Percentiles rank a stretch among this genome's conserved stretches.
Conservation (phyloP, 2,888 invertebrate species). For the Epsilonema sp. region DNA sequence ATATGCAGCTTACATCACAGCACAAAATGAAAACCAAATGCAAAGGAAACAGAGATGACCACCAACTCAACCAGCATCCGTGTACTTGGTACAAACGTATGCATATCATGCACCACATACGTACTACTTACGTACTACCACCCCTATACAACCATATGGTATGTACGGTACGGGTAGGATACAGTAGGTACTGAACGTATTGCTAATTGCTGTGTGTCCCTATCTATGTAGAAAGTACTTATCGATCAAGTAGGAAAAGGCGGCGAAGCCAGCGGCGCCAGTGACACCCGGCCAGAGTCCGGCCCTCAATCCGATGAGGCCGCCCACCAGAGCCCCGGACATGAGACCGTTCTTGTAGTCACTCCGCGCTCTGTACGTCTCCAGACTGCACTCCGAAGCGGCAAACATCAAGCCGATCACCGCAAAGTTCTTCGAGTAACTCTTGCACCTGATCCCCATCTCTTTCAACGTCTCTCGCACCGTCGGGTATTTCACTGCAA, state of each 20-base stretch:
- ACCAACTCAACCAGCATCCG: too few species aligned
- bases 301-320: constrained; percentile 49
- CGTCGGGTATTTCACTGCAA: not conserved
- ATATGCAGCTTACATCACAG: too few species aligned
- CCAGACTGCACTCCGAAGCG: constrained; percentile 74
- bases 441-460: constrained; percentile 69
- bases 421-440: constrained; percentile 95
- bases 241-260: constrained; percentile 86
- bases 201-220: too few species aligned
- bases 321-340: constrained; percentile 80
- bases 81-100: too few species aligned
- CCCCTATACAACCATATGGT: too few species aligned
- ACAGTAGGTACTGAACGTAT: too few species aligned
- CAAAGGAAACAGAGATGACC: too few species aligned
- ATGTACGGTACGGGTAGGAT: too few species aligned
- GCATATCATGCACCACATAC: too few species aligned
- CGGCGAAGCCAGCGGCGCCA: constrained; percentile 90
- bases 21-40: too few species aligned
- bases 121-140: too few species aligned
- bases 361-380: constrained; percentile 57
- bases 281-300: constrained; percentile 77
- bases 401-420: constrained; percentile 82
- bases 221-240: too few species aligned
- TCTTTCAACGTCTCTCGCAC: constrained; percentile 68
- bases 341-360: constrained; percentile 93